Conservation (phyloP, 2,888 invertebrate species). For the Ophion costatus region DNA sequence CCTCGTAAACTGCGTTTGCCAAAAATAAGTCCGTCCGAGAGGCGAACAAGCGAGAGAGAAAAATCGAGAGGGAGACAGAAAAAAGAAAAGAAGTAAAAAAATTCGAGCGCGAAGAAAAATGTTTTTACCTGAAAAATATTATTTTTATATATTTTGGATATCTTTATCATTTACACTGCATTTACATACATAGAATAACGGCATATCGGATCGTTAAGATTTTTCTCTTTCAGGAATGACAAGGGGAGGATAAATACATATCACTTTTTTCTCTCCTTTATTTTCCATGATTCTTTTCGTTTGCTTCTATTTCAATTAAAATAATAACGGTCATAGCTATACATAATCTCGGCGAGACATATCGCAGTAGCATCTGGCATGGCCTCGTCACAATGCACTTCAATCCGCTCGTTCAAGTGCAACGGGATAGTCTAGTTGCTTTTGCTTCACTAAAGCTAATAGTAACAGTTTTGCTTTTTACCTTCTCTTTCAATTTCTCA, state of each 20-base stretch:
- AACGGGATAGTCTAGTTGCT: conserved; percentile 23
- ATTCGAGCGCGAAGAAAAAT: neutral
- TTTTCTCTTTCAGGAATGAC: conserved; percentile 22
- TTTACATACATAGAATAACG: conserved; percentile 75
- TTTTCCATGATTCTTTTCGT: neutral
- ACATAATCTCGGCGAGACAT: conserved; percentile 52
- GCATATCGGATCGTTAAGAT: conserved; percentile 50
- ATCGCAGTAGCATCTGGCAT: conserved; percentile 26
- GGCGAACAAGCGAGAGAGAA: conserved; percentile 16
- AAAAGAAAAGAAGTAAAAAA: conserved; percentile 19
- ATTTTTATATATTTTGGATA: conserved; percentile 79
- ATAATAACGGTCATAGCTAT: conserved; percentile 51
- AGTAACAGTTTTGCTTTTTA: conserved; percentile 59
- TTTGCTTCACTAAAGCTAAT: conserved; percentile 61
- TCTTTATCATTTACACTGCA: conserved; percentile 77
- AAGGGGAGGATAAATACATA: conserved; percentile 48
- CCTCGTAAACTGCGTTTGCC: conserved; percentile 53
- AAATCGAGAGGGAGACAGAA: conserved; percentile 25
- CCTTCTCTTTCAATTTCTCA: neutral
- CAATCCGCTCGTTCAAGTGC: conserved; percentile 31
- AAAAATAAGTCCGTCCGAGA: conserved; percentile 38
- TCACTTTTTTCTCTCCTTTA: conserved; percentile 17
- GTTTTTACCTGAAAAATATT: conserved; percentile 80
- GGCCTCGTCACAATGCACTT: conserved; percentile 37
- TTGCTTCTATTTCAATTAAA: conserved; percentile 25